Percentiles rank a stretch among this genome's conserved stretches.
Conservation (phyloP, 2,888 invertebrate genomes). For the Caprella mutica region DNA sequence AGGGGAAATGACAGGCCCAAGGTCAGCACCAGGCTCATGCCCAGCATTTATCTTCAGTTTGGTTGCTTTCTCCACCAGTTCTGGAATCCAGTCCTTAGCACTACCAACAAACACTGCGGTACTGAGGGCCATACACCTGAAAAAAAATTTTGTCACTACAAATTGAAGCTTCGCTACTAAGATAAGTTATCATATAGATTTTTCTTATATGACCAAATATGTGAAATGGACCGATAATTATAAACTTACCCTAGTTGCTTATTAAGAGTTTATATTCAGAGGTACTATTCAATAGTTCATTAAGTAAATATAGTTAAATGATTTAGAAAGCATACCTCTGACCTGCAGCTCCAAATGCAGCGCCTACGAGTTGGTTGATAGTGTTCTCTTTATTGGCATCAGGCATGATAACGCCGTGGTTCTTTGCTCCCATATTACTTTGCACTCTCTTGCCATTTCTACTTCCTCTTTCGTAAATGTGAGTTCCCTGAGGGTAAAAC, state of each 20-base stretch:
- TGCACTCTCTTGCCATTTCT: slow-evolving; percentile 90
- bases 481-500: slow-evolving; percentile 62
- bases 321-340: slow-evolving; percentile 60
- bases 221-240: too few relatives aligned
- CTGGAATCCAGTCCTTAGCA: slow-evolving; percentile 85
- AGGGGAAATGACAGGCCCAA: slow-evolving; percentile 82
- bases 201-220: too few relatives aligned
- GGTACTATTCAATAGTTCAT: too few relatives aligned
- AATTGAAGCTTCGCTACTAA: too few relatives aligned
- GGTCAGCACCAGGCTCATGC: slow-evolving; percentile 47
- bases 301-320: too few relatives aligned
- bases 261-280: too few relatives aligned
- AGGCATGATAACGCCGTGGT: slow-evolving; percentile 91
- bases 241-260: too few relatives aligned
- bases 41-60: slow-evolving; percentile 79
- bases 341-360: slow-evolving; percentile 97
- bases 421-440: slow-evolving; percentile 98
- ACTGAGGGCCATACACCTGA: slow-evolving; percentile 87
- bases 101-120: slow-evolving; percentile 87
- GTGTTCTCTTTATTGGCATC: slow-evolving; percentile 97
- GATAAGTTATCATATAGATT: too few relatives aligned
- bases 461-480: slow-evolving; percentile 86
- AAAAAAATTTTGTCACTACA: too few relatives aligned
- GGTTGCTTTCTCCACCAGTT: slow-evolving; percentile 68
- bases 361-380: slow-evolving; percentile 79